Base-by-base conservation (phyloP, 2,113 vertebrate species). In the Lota lota region DNA sequence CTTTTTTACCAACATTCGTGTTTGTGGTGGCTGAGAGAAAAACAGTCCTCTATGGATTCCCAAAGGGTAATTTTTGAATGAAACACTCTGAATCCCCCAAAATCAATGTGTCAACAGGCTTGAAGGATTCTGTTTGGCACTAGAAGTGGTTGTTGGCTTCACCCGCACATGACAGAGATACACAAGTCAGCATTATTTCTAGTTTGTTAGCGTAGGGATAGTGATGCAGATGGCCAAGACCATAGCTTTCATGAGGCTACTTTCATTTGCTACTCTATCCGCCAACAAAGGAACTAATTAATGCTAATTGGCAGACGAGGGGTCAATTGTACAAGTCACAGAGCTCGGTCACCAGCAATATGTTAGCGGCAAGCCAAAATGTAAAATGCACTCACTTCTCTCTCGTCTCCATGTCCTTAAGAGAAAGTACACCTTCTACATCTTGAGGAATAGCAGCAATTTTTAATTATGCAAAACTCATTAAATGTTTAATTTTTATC, bases 271-370 rank as follows among this genome's bases (percentile, higher is more conserved):
- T 53, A 2, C 53, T 56, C 53, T 64, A 68, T 85, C 73, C 61
- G 73, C 78, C 82, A 81, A 79, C 83, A 83, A 78, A 88, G 82
- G 83, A 83, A 85, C 72, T 87, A 87, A 88, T 88, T 81, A 87
- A 88, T 82, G 83, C 75, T 88, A 88, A 88, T 79, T 85, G 79
- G 75, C 70, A 75, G 67, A 80, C 40, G 67, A 81, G 74, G 78
- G 78, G 73, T 86, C 82, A 85, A 85, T 88, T 87, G 83, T 73
- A 75, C 79, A 83, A 77, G 84, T 75, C 72, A 60, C 75, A 73
- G 76, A 81, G 74, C 75, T 68, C 79, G 81, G 85, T 78, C 83
- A 76, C 70, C 77, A 83, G 74, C 78, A 75, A 75, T 10, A 53
- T 81, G 79, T 76, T 67, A 70, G 76, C 19, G 22, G 65, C 74